phyloP scores from a whole-genome alignment of 2,797 vertebrate species.

The Hippocampus kuda region DNA sequence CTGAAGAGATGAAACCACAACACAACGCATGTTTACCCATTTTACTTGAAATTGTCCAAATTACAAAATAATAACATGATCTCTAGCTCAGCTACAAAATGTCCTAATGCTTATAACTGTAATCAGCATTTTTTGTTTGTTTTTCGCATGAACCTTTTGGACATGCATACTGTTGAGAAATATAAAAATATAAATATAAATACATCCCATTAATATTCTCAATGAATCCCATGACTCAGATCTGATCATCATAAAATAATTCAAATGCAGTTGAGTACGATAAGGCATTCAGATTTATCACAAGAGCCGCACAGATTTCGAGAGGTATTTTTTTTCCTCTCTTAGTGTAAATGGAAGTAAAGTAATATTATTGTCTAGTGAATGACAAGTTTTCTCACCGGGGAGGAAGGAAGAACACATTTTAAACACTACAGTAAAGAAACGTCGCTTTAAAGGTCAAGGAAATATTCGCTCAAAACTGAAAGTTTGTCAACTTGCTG shows the following conservation, averaged over 20 bases:
- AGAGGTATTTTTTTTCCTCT: slow-evolving; percentile 69
- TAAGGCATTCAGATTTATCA: slow-evolving; percentile 77
- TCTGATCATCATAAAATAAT: slow-evolving; percentile 72
- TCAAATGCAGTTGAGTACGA: slow-evolving; percentile 71
- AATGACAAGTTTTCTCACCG: slow-evolving; percentile 63
- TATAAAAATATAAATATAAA: slow-evolving; percentile 85
- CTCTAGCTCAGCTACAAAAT: slow-evolving; percentile 75
- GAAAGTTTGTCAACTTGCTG: slow-evolving; percentile 44
- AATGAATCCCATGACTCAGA: slow-evolving; percentile 70
- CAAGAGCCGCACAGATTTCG: slow-evolving; percentile 71
- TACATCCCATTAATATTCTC: slow-evolving; percentile 75
- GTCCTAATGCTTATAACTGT: slow-evolving; percentile 67
- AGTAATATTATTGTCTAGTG: slow-evolving; percentile 49
- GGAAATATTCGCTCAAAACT: slow-evolving; percentile 58
- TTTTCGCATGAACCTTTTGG: slow-evolving; percentile 68
- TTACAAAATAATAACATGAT: slow-evolving; percentile 77
- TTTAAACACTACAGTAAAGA: slow-evolving; percentile 38
- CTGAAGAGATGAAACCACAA: slow-evolving; percentile 31
- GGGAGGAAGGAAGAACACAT: slow-evolving; percentile 42
- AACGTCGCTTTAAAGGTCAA: slow-evolving; percentile 48
- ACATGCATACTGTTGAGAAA: slow-evolving; percentile 79
- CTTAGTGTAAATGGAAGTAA: slow-evolving; percentile 57
- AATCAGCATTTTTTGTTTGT: slow-evolving; percentile 60
- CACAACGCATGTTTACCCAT: slow-evolving; percentile 50
- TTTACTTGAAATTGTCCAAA: slow-evolving; percentile 77